phyloP scores from a whole-genome alignment of 2,113 vertebrate genomes.

The Formicarius rufipectus region DNA sequence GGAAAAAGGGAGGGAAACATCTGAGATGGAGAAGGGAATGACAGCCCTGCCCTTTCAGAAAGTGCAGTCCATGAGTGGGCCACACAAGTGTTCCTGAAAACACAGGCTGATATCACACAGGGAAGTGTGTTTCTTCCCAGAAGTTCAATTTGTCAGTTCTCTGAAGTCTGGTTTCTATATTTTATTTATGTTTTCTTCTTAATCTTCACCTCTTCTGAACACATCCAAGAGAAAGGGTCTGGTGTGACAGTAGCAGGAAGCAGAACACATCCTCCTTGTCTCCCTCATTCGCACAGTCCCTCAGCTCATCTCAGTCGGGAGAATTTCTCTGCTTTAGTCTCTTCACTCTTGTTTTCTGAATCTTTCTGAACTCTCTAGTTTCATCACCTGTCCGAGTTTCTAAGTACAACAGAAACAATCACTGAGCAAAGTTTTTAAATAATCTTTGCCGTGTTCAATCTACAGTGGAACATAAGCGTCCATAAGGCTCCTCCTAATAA shows the following conservation, averaged over 20 bases:
- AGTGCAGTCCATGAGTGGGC: background rate
- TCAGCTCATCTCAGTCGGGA: background rate
- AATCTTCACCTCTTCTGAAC: background rate
- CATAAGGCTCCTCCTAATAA: background rate
- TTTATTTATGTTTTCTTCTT: background rate
- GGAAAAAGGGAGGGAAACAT: background rate
- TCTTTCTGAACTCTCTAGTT: background rate
- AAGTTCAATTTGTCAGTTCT: background rate
- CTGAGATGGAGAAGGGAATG: background rate
- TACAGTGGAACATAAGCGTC: background rate
- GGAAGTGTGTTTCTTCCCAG: background rate
- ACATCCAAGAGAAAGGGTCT: background rate
- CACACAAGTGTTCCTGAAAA: background rate
- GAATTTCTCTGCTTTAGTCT: background rate
- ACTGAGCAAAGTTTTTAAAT: background rate
- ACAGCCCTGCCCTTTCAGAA: background rate
- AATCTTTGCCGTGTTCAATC: background rate
- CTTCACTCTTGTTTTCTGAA: background rate
- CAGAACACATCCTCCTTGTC: fast-evolving
- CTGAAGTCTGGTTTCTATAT: background rate
- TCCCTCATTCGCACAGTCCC: background rate
- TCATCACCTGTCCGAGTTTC: background rate
- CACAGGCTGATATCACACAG: background rate
- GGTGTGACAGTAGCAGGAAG: background rate
- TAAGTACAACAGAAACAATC: background rate